Evolutionary conservation across 1,140 invertebrate genomes (phyloP).

Genomic region (Galleria mellonella): DNA sequence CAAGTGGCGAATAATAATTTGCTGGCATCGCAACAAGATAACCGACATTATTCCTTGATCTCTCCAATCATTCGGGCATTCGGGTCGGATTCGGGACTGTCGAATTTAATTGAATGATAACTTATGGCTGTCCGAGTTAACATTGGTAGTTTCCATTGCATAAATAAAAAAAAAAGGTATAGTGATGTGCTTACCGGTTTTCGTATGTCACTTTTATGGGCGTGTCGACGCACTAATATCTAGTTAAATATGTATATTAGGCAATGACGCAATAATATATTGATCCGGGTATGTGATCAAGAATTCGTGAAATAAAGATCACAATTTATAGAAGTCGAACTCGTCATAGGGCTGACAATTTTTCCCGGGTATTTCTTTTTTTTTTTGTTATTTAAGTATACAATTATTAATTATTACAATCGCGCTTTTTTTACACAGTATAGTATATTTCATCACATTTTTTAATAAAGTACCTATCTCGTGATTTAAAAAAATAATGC

Average conservation of each 20-base stretch:
- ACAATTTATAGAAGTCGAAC: too few species aligned
- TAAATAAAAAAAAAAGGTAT: not conserved
- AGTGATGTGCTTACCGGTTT: slow-evolving; percentile 16
- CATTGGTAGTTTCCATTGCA: slow-evolving; percentile 11
- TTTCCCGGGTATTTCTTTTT: too few species aligned
- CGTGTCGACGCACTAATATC: slow-evolving; percentile 8
- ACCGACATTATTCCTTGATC: slow-evolving; percentile 42
- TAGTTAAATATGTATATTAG: slow-evolving; percentile 7
- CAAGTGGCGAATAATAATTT: slow-evolving; percentile 39
- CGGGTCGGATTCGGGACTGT: slow-evolving; percentile 2
- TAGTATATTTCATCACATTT: too few species aligned
- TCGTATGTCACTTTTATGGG: slow-evolving; percentile 13
- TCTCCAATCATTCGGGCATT: slow-evolving; percentile 19
- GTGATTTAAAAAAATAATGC: too few species aligned
- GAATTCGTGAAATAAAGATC: too few species aligned
- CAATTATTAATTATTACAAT: too few species aligned
- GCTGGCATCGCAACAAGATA: slow-evolving; percentile 54
- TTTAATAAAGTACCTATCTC: too few species aligned
- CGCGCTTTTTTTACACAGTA: too few species aligned
- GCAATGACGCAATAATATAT: slow-evolving; percentile 14
- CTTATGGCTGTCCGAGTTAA: not conserved
- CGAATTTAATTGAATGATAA: slow-evolving; percentile 11
- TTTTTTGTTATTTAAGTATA: too few species aligned
- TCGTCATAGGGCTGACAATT: too few species aligned
- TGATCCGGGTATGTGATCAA: not conserved